Percentiles rank a stretch among this genome's conserved stretches.
These are phyloP conservation scores for Heterodera schachtii DNA, from an alignment of 1,140 invertebrate species.

Conservation along the genomic window DNA sequence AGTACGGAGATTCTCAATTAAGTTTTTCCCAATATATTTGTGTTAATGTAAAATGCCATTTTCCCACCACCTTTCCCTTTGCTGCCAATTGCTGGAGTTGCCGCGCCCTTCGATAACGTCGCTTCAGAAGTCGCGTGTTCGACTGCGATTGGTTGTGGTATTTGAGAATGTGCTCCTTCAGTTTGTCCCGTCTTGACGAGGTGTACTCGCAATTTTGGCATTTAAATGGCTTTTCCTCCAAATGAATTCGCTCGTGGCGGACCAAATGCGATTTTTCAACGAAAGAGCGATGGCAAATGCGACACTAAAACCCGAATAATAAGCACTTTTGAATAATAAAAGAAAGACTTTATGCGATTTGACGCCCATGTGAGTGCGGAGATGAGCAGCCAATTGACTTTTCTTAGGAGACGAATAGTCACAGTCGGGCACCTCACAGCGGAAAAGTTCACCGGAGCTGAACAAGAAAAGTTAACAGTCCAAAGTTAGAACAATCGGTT, in stretches of 20 bases:
- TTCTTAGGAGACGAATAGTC: constrained; percentile 74
- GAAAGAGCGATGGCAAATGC: constrained; percentile 72
- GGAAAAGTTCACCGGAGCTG: constrained; percentile 71
- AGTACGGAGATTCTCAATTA: no score
- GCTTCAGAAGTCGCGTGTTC: constrained; percentile 21
- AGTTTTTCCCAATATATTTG: no score
- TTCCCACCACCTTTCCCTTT: constrained; percentile 40
- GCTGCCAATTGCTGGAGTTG: constrained; percentile 51
- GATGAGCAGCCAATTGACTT: constrained; percentile 73
- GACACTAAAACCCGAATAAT: constrained; percentile 66
- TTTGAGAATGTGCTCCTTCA: constrained; percentile 74
- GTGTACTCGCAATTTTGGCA: constrained; percentile 73
- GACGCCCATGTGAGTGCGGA: constrained; percentile 72
- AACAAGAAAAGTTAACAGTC: not conserved
- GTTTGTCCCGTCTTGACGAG: constrained; percentile 73
- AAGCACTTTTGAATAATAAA: no score
- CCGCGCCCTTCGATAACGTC: constrained; percentile 42
- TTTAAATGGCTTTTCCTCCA: constrained; percentile 67
- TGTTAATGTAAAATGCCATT: not conserved
- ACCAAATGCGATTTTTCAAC: constrained; percentile 75
- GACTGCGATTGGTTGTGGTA: constrained; percentile 68
- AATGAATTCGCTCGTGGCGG: constrained; percentile 73
- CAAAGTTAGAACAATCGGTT: not conserved
- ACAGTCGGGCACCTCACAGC: constrained; percentile 72
- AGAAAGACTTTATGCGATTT: constrained; percentile 68